Evolutionary conservation across 1,140 invertebrate species (phyloP).

Genomic region (Cotesia vestalis): DNA sequence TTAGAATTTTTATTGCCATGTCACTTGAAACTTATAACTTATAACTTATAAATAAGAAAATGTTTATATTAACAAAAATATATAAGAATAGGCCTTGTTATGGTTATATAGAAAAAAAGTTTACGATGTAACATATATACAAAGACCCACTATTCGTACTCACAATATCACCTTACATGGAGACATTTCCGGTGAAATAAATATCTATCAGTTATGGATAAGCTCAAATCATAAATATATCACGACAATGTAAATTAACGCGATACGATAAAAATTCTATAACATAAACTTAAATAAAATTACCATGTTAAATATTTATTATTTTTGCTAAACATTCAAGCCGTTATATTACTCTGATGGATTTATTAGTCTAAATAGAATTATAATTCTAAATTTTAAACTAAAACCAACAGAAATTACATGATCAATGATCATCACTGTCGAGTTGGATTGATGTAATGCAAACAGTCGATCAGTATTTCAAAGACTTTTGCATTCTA

Average conservation of each 20-base stretch:
- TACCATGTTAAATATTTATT: no score
- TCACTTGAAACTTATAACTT: background rate
- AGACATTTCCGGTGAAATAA: conserved; percentile 38
- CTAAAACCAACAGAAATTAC: no score
- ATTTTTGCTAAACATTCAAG: no score
- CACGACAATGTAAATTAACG: background rate
- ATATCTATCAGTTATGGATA: conserved; percentile 30
- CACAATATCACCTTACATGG: conserved; percentile 30
- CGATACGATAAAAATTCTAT: no score
- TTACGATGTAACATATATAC: background rate
- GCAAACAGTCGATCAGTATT: conserved; percentile 21
- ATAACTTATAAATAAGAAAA: background rate
- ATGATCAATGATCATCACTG: background rate
- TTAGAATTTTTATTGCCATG: no score
- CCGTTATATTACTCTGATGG: no score
- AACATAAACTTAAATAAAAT: no score
- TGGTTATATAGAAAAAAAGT: no score
- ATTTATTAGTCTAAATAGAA: no score
- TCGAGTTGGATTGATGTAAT: background rate
- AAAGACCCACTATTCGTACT: background rate
- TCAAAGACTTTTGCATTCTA: conserved; percentile 31
- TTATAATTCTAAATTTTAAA: no score
- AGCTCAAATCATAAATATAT: conserved; percentile 3
- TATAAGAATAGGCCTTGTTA: background rate
- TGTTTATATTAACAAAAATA: background rate